phyloP scores from a whole-genome alignment of 1,140 invertebrate genomes.

The Aphaenogaster ashmeadi region DNA sequence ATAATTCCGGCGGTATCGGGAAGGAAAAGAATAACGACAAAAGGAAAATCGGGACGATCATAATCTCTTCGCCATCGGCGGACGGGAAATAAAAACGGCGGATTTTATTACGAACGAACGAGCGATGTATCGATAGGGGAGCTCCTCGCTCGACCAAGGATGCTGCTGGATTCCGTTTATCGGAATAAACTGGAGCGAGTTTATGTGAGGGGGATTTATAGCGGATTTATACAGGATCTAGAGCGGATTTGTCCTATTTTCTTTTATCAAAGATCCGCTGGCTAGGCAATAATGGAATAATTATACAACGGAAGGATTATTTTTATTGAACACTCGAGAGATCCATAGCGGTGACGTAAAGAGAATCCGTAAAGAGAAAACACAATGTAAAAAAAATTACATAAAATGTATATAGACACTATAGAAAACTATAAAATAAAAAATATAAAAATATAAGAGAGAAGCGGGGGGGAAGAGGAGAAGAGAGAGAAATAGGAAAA shows the following conservation, averaged over 20 bases:
- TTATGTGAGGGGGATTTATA: constrained; percentile 44
- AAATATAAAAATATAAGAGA: not conserved
- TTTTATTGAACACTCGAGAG: constrained; percentile 22
- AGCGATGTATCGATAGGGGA: constrained; percentile 43
- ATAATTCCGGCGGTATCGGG: constrained; percentile 37
- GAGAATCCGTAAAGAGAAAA: not conserved
- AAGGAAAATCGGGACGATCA: constrained; percentile 39
- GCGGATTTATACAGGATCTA: constrained; percentile 40
- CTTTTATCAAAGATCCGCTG: constrained; percentile 26
- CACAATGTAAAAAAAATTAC: not conserved
- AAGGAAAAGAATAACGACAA: constrained; percentile 23
- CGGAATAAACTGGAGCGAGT: constrained; percentile 46
- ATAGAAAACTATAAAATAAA: not conserved
- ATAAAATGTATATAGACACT: not conserved
- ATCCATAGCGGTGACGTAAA: not conserved
- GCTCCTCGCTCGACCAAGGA: constrained; percentile 21
- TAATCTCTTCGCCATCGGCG: constrained; percentile 37
- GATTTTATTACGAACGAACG: constrained; percentile 46
- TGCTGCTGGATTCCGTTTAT: constrained; percentile 39
- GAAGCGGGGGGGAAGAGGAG: not conserved
- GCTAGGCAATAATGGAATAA: constrained; percentile 37
- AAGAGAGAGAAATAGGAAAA: not conserved
- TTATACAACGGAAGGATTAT: constrained; percentile 5
- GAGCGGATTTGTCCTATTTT: constrained; percentile 36
- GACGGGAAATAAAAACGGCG: constrained; percentile 49